Evolutionary conservation across 2,113 vertebrate genomes (phyloP).

Genomic region (Pomatostomus ruficeps): DNA sequence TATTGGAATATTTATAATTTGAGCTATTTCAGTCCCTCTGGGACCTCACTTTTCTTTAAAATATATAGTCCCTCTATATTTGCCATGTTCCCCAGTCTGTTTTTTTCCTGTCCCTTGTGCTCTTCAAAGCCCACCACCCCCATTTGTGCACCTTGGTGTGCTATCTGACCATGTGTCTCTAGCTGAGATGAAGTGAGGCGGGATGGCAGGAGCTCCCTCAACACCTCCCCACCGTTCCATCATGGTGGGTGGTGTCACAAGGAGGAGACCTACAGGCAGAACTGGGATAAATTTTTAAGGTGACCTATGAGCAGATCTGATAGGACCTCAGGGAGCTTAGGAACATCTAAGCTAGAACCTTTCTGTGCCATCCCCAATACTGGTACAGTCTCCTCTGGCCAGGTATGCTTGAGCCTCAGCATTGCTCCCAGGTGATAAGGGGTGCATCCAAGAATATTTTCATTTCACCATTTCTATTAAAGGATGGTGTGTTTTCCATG

Average conservation of each 20-base stretch:
- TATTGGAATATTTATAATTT: neutral
- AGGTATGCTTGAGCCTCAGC: neutral
- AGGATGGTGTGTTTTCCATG: neutral
- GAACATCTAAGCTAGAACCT: neutral
- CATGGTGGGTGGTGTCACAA: fast-evolving
- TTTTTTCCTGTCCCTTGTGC: neutral
- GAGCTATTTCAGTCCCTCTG: neutral
- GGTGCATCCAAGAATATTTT: neutral
- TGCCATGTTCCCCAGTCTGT: neutral
- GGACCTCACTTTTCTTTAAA: neutral
- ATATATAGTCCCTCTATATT: neutral
- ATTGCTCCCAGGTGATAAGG: neutral
- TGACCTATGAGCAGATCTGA: neutral
- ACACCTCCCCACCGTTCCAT: neutral
- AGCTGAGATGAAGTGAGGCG: neutral
- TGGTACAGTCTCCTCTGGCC: neutral
- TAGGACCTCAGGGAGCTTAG: neutral
- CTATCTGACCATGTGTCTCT: neutral
- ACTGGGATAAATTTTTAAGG: neutral
- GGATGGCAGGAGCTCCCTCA: neutral
- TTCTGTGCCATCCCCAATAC: neutral
- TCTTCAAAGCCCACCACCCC: neutral
- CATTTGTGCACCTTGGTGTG: fast-evolving
- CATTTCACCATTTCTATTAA: neutral
- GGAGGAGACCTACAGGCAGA: neutral